phyloP scores from a whole-genome alignment of 1,140 invertebrate genomes.

The Nomia melanderi region DNA sequence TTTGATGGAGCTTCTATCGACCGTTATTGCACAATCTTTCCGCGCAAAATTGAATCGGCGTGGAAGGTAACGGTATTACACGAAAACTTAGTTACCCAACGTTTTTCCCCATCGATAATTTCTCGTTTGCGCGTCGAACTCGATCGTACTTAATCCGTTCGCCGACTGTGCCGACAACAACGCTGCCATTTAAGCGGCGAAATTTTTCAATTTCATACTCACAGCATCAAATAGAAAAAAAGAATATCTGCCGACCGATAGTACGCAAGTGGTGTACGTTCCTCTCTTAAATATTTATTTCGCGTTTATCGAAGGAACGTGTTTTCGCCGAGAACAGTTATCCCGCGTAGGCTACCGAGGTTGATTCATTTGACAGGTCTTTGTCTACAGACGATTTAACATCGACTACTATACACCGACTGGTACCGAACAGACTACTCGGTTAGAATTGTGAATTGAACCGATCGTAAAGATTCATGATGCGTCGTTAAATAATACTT shows the following conservation, averaged over 20 bases:
- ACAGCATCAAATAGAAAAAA: too few relatives aligned
- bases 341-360: background rate
- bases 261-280: too few relatives aligned
- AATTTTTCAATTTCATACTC: background rate
- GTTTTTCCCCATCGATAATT: conserved; percentile 27
- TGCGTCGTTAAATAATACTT: conserved; percentile 51
- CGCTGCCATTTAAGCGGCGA: background rate
- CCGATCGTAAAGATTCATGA: conserved; percentile 48
- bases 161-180: background rate
- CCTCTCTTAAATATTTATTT: too few relatives aligned
- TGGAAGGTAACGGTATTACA: conserved; percentile 6
- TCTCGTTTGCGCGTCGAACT: conserved; percentile 26
- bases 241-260: too few relatives aligned
- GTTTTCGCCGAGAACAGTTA: background rate
- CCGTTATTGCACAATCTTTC: background rate
- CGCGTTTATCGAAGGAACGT: background rate
- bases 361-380: background rate
- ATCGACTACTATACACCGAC: background rate
- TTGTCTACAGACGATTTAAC: conserved; percentile 3
- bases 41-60: background rate
- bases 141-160: background rate
- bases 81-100: conserved; percentile 24
- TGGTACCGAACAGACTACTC: conserved; percentile 7
- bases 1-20: background rate
- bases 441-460: conserved; percentile 34